phyloP scores from a whole-genome alignment of 1,140 invertebrate species.

The Brachionus paranguensis region DNA sequence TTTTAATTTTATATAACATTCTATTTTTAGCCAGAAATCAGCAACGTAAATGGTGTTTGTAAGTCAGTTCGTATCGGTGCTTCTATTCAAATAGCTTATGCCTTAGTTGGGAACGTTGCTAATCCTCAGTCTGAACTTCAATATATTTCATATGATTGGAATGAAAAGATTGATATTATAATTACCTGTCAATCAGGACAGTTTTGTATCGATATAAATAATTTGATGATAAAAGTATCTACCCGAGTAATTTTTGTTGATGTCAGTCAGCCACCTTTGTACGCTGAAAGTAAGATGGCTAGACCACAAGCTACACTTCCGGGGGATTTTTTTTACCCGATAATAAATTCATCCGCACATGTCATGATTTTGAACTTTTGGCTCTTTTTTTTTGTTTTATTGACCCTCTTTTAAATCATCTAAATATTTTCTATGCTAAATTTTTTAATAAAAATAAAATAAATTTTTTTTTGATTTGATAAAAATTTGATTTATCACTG shows the following conservation, averaged over 20 bases:
- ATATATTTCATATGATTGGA: background rate
- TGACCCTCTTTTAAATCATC: background rate
- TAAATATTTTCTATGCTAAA: background rate
- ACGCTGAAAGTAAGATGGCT: background rate
- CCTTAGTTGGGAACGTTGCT: background rate
- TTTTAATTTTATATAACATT: background rate
- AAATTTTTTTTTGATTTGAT: background rate
- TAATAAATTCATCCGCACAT: background rate
- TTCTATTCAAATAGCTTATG: slow-evolving; percentile 5
- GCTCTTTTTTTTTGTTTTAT: background rate
- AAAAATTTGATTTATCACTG: background rate
- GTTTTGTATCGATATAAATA: background rate
- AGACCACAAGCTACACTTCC: background rate
- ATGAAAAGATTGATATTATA: background rate
- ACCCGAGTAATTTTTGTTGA: slow-evolving; percentile 10
- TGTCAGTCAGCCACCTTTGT: slow-evolving; percentile 23
- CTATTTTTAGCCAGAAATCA: background rate
- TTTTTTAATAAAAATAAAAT: background rate
- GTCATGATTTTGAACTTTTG: background rate
- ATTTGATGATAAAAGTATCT: background rate
- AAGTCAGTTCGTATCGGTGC: background rate
- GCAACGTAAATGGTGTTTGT: background rate
- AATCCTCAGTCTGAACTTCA: slow-evolving; percentile 3
- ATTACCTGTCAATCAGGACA: background rate
- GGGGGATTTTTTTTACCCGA: background rate